Base-by-base conservation (phyloP, 1,140 invertebrate species). In the Macrotrachela quadricornifera region DNA sequence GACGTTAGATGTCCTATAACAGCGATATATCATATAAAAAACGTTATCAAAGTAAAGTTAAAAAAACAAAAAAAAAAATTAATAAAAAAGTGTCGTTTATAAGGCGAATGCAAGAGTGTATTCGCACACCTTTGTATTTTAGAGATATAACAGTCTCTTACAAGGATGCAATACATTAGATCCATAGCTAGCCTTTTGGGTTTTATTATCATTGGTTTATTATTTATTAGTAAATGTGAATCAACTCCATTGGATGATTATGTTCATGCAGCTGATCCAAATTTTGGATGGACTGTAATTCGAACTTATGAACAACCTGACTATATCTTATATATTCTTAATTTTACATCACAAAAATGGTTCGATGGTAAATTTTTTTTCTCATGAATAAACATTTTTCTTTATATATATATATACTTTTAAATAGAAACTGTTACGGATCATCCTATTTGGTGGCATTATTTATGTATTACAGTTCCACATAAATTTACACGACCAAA, bases 271-370 rank as follows among this genome's bases (percentile, higher is more conserved):
- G 40, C 48, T 16, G 54, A 49, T 50, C 51, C 18, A 21, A 44
- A 50, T 39, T 39, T 39, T 38, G 46, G 45, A 17, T 51, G 57
- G 49, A 52, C 57, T 43, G 48, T 57, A n/a, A 46, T 62, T 1
- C 55, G 54, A 14, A 54, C 54, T 2, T 54, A 54, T 47, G 40
- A 54, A 6, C 60, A 60, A 10, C 56, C 55, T 0, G 58, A 52
- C 18, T 63, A 61, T 49, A 63, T 56, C 12, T 40, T 62, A 13
- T 63, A 62, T 54, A 60, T 49, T 13, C 40, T 63, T 30, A 64
- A 64, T 47, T 60, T 64, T 59, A 64, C 63, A 6, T 64, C 63
- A 40, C 63, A 64, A 37, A 63, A 59, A 48, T 64, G 63, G 63
- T 59, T 60, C 55, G 45, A 59, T 46, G 61, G 63, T 54, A 50